Conservation (phyloP, 2,888 invertebrate species). For the Clepsis dumicolana region DNA sequence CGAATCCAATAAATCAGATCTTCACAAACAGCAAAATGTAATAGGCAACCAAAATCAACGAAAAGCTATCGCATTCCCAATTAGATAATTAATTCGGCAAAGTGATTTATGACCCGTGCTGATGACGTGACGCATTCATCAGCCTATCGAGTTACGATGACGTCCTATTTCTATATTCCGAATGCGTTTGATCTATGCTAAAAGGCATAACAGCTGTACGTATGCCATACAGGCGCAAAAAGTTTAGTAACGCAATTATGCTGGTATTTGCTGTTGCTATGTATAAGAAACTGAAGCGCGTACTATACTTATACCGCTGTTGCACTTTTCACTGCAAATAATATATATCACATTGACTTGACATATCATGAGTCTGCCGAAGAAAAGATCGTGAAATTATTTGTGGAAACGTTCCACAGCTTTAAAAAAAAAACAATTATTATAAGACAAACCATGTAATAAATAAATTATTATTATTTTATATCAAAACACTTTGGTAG, state of each 20-base stretch:
- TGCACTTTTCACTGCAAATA: no score
- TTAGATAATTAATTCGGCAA: slow-evolving; percentile 37
- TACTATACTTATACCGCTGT: no score
- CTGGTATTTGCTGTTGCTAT: no score
- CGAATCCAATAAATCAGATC: not conserved
- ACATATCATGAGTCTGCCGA: no score
- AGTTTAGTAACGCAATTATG: not conserved
- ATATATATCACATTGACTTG: no score
- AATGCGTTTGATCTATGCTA: slow-evolving; percentile 14
- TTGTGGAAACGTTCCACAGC: no score
- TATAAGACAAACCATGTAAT: no score
- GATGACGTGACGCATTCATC: slow-evolving; percentile 39
- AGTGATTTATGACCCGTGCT: slow-evolving; percentile 34
- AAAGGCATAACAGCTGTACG: not conserved
- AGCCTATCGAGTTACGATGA: slow-evolving; percentile 26
- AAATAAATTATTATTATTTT: no score
- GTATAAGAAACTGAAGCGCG: no score
- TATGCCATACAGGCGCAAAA: not conserved
- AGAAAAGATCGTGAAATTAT: no score
- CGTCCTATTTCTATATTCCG: slow-evolving; percentile 33
- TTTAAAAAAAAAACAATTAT: no score
- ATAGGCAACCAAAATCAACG: not conserved
- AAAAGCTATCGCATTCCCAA: slow-evolving; percentile 29
- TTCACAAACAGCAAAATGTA: not conserved
- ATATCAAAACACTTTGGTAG: not conserved